Base-by-base conservation (phyloP, 2,888 invertebrate species). In the Pterostichus niger region DNA sequence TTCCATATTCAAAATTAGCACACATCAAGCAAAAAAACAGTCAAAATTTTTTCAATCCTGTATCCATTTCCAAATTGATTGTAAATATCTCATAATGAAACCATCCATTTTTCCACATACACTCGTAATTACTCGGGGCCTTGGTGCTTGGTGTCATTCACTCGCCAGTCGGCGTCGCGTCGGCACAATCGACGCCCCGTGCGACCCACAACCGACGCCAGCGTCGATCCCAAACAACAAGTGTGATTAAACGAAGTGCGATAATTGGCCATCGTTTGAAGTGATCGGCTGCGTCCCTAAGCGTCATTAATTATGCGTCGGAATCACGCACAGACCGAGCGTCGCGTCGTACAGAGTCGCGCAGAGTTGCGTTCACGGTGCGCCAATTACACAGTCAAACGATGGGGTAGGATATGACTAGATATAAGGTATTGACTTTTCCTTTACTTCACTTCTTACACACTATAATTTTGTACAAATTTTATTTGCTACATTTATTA, bases 181-280 rank as follows among this genome's bases (percentile, higher is more conserved):
- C 40, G 40, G 40, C 9, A 40, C 40, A 40, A 40, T 40, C 40
- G 7, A 9, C 40, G 40, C 40, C 40, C 7, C 40, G 24, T 24
- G 24, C 15, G 52, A 49, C 49, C 56, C 17, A 56, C 49, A n/a
- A 5, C 56, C 17, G 17, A 15, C 56, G 17, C 56, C 17, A 13
- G 56, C 56, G 17, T 15, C 17, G 56, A n/a, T 33, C 64, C 64
- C 35, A 10, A 64, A 64, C 64, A 64, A 64, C 64, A 64, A 64
- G 64, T 71, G 68, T 71, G 68, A 71, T 71, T 40, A 71, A 71
- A 71, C 68, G 68, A 71, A 71, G 68, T 71, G 68, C 68, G 68
- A 71, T 71, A 71, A 71, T 71, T 71, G 68, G 68, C 15, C 68
- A 71, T 71, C 44, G 68, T 13, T 17, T 71, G 68, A 71, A 71